Conservation (phyloP, 2,797 vertebrate genomes). For the Austrolebias charrua region DNA sequence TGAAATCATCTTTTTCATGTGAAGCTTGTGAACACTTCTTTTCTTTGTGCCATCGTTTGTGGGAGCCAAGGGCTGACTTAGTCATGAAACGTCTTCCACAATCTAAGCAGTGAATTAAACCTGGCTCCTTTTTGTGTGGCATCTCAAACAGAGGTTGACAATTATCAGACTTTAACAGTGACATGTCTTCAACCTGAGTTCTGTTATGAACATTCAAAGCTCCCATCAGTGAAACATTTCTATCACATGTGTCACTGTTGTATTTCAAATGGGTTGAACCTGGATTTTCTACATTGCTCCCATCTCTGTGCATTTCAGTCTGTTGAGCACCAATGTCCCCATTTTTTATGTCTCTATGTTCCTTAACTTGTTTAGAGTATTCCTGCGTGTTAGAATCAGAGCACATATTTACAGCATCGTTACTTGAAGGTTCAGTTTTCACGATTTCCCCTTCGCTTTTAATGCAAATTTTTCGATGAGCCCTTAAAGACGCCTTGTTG, state of each 20-base stretch:
- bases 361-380: background rate
- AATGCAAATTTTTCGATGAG: constrained; percentile 73
- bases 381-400: background rate
- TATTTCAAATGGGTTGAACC: constrained; percentile 63
- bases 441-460: constrained; percentile 40
- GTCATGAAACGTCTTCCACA: constrained; percentile 78
- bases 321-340: background rate
- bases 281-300: constrained; percentile 5
- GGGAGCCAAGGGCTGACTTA: constrained; percentile 79
- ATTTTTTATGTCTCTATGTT: constrained; percentile 11
- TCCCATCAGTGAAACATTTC: constrained; percentile 73
- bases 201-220: constrained; percentile 80
- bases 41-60: constrained; percentile 79
- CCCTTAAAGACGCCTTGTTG: constrained; percentile 66
- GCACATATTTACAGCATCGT: background rate
- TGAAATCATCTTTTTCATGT: constrained; percentile 56
- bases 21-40: constrained; percentile 62
- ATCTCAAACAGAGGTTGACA: constrained; percentile 31
- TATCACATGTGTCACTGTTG: constrained; percentile 74
- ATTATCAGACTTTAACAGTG: constrained; percentile 38
- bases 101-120: constrained; percentile 71
- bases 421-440: constrained; percentile 16
- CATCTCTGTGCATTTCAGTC: constrained; percentile 3
- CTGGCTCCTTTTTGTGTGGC: constrained; percentile 47
- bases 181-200: constrained; percentile 62